Evolutionary conservation across 2,888 invertebrate genomes (phyloP), one percentile per base, ranked within the genome.

Genomic region (Melinaea menophilus): DNA sequence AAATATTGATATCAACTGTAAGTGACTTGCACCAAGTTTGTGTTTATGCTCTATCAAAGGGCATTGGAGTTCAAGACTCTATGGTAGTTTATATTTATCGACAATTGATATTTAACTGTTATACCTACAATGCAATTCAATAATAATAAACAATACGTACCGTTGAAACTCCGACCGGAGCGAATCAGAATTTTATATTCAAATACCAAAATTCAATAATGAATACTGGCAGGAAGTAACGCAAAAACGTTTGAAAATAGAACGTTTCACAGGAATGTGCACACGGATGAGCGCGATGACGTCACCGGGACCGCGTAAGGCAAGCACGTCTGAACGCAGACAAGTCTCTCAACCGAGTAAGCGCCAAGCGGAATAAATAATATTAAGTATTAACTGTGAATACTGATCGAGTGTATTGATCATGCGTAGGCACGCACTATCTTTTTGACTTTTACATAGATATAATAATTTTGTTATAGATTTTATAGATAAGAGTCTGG

Each of bases 291-390:
- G 46, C 34, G 33, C 60, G 58, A 56, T 65, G 67, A 65, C 64
- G 65, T 64, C 64, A 67, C 47, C 64, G 48, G 41, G 51, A 51
- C 5, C 51, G 59, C 58, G 61, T 47, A 57, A 59, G 56, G 64
- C 34, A 59, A 61, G 64, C 64, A 64, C 67, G 67, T 67, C 64
- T 58, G 67, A 56, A 59, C 67, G 58, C 60, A 56, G 47, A 58
- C 57, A 62, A 56, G 62, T 60, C 67, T 56, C 54, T 61, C 51
- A 35, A 67, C 67, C 64, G 51, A 61, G 55, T 61, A 55, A 55
- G 41, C 41, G 41, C 41, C 41, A 41, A 41, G 41, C 41, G 41
- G 41, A 41, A 41, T 41, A 41, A 41, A 41, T 41, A 41, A 60
- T 5, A 46, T 63, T 63, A 61, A 51, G 37, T 22, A 45, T 60